Percentiles rank a stretch among this genome's conserved stretches.
phyloP scores from a whole-genome alignment of 1,140 invertebrate species.

The Drosophila kurseongensis region DNA sequence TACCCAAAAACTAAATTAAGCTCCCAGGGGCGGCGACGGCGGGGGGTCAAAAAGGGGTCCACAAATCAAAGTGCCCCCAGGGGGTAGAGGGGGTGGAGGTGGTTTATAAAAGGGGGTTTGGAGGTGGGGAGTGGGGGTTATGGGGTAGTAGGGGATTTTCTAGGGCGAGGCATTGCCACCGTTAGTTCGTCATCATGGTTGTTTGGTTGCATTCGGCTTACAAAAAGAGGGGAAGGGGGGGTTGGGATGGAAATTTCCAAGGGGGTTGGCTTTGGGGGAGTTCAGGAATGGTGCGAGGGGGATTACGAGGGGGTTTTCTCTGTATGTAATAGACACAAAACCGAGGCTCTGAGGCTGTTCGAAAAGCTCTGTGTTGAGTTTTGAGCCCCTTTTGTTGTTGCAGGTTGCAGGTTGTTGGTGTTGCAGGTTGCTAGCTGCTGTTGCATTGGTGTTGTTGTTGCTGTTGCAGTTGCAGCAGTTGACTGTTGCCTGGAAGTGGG shows the following conservation, averaged over 20 bases:
- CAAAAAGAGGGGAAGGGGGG: not conserved
- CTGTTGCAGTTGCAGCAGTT: constrained; percentile 38
- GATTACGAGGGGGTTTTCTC: not conserved
- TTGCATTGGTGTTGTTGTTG: constrained; percentile 16
- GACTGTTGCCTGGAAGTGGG: constrained; percentile 56
- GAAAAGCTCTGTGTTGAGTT: constrained; percentile 37
- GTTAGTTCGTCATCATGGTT: constrained; percentile 25
- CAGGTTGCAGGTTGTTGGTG: constrained; percentile 8
- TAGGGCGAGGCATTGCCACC: constrained; percentile 30
- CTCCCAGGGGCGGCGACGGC: not conserved
- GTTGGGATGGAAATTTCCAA: constrained; percentile 12
- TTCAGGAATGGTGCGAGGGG: not conserved
- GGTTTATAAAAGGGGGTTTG: no score
- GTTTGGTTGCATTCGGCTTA: constrained; percentile 38
- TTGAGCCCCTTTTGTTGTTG: constrained; percentile 35
- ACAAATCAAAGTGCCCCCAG: constrained; percentile 10
- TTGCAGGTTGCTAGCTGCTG: constrained; percentile 9
- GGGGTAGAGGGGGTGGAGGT: not conserved
- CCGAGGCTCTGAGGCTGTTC: constrained; percentile 25
- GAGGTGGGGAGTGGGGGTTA: not conserved
- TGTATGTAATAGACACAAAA: constrained; percentile 44
- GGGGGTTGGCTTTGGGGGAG: not conserved
- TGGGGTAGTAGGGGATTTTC: constrained; percentile 7
- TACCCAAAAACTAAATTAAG: constrained; percentile 29
- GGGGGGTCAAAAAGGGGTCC: not conserved